Evolutionary conservation across 2,888 invertebrate genomes (phyloP), one percentile per base, ranked within the genome.

Genomic region (Slavum lentiscoides): DNA sequence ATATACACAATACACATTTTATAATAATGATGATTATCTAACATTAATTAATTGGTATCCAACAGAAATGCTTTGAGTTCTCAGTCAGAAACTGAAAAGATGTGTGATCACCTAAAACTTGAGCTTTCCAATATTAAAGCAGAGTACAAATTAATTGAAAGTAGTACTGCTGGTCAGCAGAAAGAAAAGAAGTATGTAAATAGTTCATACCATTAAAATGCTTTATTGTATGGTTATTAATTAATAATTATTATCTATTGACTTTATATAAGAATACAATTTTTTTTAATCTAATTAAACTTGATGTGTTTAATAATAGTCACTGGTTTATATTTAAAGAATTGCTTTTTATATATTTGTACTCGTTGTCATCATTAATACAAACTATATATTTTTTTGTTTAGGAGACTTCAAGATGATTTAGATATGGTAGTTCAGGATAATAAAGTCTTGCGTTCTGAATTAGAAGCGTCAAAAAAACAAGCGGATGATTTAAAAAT

Each of bases 401-500:
- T 21, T 59, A 91, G 93, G 85, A 90, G 91, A 74, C 86, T 94
- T n/a, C 91, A 92, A 86, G 91, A 92, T 84, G 93, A 91, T 85
- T 86, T 94, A 84, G 90, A 91, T 53, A 89, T 91, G 55, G 89
- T 90, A 84, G 90, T 91, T 69, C 88, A 88, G 83, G 91, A 91
- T 85, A 87, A 90, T 81, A 89, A 90, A 84, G 87, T 90, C 43
- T 88, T 90, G 21, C 91, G 90, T 83, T 90, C 89, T 84, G 92
- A 93, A 85, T 88, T 93, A 84, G 92, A 92, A 75, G 89, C 90
- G 81, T 90, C 91, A 23, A 90, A 90, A 84, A 89, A 90, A 85
- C 93, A 94, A 88, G 91, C 93, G 37, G 91, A 91, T 81, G 90
- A 91, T 84, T 87, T 94, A 83, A 93, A 92, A 85, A 89, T 90